Evolutionary conservation across 2,888 invertebrate genomes (phyloP).

Genomic region (Drosophila nigricruria): DNA sequence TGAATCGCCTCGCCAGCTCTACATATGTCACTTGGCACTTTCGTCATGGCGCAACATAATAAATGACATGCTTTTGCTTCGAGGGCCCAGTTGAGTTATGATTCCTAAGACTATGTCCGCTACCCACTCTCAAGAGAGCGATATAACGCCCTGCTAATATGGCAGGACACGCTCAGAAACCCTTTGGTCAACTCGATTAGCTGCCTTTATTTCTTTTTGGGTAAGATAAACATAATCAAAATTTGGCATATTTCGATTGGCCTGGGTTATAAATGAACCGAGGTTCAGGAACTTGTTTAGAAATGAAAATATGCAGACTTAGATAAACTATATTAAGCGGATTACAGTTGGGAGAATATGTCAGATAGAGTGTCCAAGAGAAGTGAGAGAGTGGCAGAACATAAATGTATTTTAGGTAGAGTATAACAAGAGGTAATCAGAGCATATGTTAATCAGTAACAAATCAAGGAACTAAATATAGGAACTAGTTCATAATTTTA

Average conservation of each 20-base stretch:
- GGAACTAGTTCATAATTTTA: background rate
- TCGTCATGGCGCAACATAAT: constrained; percentile 71
- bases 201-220: constrained; percentile 8
- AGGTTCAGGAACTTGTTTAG: background rate
- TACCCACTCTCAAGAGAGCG: constrained; percentile 34
- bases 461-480: too few species aligned
- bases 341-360: background rate
- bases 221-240: constrained; percentile 47
- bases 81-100: constrained; percentile 67
- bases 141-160: constrained; percentile 57
- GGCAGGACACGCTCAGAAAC: constrained; percentile 64
- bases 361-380: background rate
- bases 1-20: constrained; percentile 15
- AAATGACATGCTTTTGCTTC: constrained; percentile 64
- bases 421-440: background rate
- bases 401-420: background rate
- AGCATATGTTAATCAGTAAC: background rate
- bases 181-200: constrained; percentile 63
- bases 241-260: constrained; percentile 30
- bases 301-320: background rate
- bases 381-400: background rate
- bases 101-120: constrained; percentile 26
- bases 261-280: constrained; percentile 24
- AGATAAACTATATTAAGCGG: background rate
- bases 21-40: constrained; percentile 65